Conservation (phyloP, 2,888 invertebrate species). For the Euproctis similis region DNA sequence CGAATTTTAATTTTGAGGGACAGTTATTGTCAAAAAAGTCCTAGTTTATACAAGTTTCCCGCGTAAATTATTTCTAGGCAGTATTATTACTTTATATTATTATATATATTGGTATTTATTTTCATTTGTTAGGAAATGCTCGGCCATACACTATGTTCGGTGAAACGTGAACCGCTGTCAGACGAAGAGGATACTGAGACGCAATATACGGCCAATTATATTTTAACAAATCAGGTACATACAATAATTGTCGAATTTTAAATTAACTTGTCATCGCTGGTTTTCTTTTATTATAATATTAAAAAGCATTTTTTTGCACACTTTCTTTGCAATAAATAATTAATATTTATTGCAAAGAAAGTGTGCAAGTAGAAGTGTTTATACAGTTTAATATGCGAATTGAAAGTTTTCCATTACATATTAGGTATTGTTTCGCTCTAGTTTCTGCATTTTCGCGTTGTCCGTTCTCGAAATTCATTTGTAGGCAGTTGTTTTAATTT, state of each 20-base stretch:
- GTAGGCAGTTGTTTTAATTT: no score
- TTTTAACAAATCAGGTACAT: conserved; percentile 40
- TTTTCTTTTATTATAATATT: conserved; percentile 2
- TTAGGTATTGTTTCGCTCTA: conserved; percentile 1
- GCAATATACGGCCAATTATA: conserved; percentile 39
- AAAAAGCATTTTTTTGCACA: conserved; percentile 4
- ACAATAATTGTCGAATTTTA: no score
- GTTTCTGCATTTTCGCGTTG: conserved; percentile 2
- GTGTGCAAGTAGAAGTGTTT: conserved; percentile 3
- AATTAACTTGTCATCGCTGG: conserved; percentile 3
- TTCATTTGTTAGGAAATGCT: conserved; percentile 50
- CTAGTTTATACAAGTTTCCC: neutral
- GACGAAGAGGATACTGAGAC: conserved; percentile 54
- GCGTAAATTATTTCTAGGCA: neutral
- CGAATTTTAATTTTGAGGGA: no score
- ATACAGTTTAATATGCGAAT: neutral
- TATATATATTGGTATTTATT: neutral
- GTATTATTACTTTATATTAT: no score
- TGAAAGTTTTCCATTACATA: conserved; percentile 4
- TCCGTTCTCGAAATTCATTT: no score
- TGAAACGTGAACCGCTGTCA: conserved; percentile 59
- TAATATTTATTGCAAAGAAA: conserved; percentile 2
- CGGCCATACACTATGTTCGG: conserved; percentile 38
- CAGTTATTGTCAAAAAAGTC: no score
- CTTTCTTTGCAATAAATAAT: conserved; percentile 4